These are phyloP conservation scores for Passerina amoena DNA, from an alignment of 2,113 vertebrate genomes.

Conservation along the genomic window DNA sequence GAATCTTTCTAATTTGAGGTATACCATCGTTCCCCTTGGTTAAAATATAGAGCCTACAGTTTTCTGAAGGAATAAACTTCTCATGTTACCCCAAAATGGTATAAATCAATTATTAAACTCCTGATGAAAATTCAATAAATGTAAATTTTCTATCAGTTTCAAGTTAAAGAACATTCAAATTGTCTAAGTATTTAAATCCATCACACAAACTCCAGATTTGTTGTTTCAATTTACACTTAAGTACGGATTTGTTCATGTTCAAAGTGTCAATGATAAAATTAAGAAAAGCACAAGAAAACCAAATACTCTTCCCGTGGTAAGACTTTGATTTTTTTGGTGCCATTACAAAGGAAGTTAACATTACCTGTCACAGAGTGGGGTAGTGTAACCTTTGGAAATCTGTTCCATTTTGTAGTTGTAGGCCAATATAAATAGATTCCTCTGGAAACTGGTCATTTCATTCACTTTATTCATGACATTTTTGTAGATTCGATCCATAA, in stretches of 20 bases:
- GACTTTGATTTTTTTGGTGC: background rate
- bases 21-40: background rate
- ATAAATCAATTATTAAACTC: background rate
- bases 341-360: background rate
- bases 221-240: background rate
- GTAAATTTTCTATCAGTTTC: background rate
- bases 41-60: background rate
- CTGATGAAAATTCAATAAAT: background rate
- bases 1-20: background rate
- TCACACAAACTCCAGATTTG: background rate
- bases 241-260: background rate
- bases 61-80: background rate
- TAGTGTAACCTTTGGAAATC: constrained; percentile 84
- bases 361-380: constrained; percentile 91
- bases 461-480: constrained; percentile 93
- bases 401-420: constrained; percentile 99
- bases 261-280: background rate
- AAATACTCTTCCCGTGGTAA: background rate
- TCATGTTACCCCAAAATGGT: background rate
- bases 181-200: background rate
- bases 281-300: background rate
- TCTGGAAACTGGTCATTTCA: constrained; percentile 87
- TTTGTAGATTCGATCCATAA: constrained; percentile 97
- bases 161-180: background rate
- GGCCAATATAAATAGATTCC: constrained; percentile 88